Conservation (phyloP, 1,140 invertebrate species). For the Penaeus indicus region DNA sequence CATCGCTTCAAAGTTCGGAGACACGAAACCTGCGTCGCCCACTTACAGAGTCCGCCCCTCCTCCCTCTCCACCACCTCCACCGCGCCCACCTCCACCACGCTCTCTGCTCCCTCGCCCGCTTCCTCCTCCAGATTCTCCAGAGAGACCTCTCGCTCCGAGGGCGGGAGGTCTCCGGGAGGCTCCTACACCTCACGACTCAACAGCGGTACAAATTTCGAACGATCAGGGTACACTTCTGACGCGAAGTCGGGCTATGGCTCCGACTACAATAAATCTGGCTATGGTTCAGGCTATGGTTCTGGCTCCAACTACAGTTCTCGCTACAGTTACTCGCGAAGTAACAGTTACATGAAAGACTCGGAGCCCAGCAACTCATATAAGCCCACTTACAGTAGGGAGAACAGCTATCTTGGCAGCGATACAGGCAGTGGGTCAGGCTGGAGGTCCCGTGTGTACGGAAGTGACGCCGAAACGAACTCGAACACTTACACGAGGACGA, state of each 20-base stretch:
- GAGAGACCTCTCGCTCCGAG: constrained; percentile 31
- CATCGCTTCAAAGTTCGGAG: constrained; percentile 29
- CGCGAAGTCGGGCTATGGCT: constrained; percentile 64
- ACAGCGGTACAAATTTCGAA: constrained; percentile 42
- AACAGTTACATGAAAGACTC: constrained; percentile 64
- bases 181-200: constrained; percentile 54
- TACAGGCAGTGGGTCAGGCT: constrained; percentile 44
- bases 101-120: constrained; percentile 39
- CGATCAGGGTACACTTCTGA: constrained; percentile 64
- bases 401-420: constrained; percentile 64
- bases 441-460: constrained; percentile 60
- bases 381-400: constrained; percentile 60
- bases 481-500: constrained; percentile 28
- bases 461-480: constrained; percentile 24
- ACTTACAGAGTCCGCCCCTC: constrained; percentile 11
- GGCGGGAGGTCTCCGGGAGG: constrained; percentile 15
- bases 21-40: constrained; percentile 17
- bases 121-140: constrained; percentile 28
- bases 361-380: constrained; percentile 47
- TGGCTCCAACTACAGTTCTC: constrained; percentile 44
- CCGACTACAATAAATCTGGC: constrained; percentile 61
- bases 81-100: not conserved
- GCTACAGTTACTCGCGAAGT: constrained; percentile 61
- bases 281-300: constrained; percentile 64
- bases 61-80: not conserved